phyloP scores from a whole-genome alignment of 2,113 vertebrate genomes.

The Syngnathus scovelli region DNA sequence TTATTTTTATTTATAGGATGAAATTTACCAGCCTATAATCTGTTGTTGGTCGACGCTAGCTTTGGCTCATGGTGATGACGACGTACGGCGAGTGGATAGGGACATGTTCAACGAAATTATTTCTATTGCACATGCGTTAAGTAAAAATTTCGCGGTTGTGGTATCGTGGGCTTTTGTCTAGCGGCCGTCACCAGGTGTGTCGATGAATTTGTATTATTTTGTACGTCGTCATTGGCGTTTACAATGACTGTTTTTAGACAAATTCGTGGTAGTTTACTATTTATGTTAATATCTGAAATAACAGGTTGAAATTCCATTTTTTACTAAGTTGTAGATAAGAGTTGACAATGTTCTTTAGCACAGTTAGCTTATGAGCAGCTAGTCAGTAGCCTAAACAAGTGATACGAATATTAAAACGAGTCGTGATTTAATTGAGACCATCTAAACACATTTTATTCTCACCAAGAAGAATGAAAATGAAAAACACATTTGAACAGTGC shows the following conservation, averaged over 20 bases:
- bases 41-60: neutral
- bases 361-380: neutral
- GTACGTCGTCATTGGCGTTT: too few species aligned
- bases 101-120: constrained; percentile 17
- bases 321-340: neutral
- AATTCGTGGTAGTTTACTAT: neutral
- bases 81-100: constrained; percentile 24
- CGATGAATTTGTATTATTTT: too few species aligned
- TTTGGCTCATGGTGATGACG: neutral
- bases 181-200: too few species aligned
- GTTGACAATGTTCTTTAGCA: neutral
- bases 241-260: too few species aligned
- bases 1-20: neutral
- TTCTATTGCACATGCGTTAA: neutral
- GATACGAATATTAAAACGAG: neutral
- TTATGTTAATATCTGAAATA: neutral
- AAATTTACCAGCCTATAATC: neutral
- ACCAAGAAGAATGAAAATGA: constrained; percentile 17
- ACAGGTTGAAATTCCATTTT: neutral
- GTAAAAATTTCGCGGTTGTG: too few species aligned
- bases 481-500: constrained; percentile 14
- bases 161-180: too few species aligned
- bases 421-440: neutral
- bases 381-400: neutral
- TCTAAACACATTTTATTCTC: constrained; percentile 6